Percentiles rank a stretch among this genome's conserved stretches.
phyloP scores from a whole-genome alignment of 2,888 invertebrate genomes.

The Limnephilus lunatus region DNA sequence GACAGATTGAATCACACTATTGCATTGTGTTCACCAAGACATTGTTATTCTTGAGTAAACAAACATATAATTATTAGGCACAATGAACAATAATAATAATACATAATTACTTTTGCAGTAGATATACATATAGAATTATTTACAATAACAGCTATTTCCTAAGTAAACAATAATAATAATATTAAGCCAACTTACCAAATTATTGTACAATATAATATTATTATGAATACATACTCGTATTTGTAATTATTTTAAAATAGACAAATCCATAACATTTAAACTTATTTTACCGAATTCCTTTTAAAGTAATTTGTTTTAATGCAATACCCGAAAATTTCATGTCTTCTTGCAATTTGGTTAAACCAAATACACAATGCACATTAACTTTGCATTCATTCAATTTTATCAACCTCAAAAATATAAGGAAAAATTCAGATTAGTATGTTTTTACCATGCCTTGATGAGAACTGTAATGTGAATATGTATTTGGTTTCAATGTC shows the following conservation, averaged over 20 bases:
- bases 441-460: not conserved
- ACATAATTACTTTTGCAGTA: not conserved
- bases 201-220: conserved; percentile 36
- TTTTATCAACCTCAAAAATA: not conserved
- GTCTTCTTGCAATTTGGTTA: not conserved
- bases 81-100: conserved; percentile 41
- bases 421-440: not conserved
- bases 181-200: conserved; percentile 35
- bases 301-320: not conserved
- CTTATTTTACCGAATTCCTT: not conserved
- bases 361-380: not conserved
- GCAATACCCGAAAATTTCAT: not conserved
- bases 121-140: conserved; percentile 48
- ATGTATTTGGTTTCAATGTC: no score
- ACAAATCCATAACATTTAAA: conserved; percentile 25
- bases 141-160: conserved; percentile 53
- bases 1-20: not conserved
- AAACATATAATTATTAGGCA: conserved; percentile 53
- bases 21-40: conserved; percentile 6
- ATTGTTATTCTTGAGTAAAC: conserved; percentile 27
- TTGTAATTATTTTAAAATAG: conserved; percentile 14
- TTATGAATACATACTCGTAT: conserved; percentile 23
- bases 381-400: not conserved
- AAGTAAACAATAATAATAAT: conserved; percentile 22
- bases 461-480: no score